Evolutionary conservation across 2,888 invertebrate species (phyloP), one percentile per base, ranked within the genome.

Genomic region (Prenolepis imparis): DNA sequence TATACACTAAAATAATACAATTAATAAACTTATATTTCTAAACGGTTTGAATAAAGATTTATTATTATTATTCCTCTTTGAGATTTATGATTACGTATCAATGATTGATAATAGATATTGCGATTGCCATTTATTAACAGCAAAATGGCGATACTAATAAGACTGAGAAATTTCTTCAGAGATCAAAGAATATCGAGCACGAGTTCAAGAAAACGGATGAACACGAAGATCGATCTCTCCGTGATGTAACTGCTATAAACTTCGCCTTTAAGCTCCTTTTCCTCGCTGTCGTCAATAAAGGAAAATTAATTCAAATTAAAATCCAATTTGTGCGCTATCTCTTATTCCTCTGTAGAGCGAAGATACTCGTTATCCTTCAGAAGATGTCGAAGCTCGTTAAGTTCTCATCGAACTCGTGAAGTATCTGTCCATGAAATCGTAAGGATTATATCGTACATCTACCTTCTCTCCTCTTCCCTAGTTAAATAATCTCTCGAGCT

Each of bases 291-390:
- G 72, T 84, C 86, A 83, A 84, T 88, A 88, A 89, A 87, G 86
- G 88, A 83, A 88, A 87, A 89, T 89, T 89, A 90, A 89, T 89
- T 89, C 88, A 89, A 88, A 89, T 89, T 89, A 90, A 90, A 89
- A 87, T 89, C 89, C 90, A 89, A 89, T 89, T 89, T 88, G 74
- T 85, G 41, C 82, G 85, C 75, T 84, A 87, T 87, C 87, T 83
- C 82, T 84, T 83, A 75, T 86, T 81, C 82, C 74, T 61, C 73
- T 52, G 68, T 85, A 67, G 67, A 82, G 83, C 64, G 59, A 83
- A 86, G 89, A 84, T 78, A 86, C 89, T 90, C 89, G 90, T 90
- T 90, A 88, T 84, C 86, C 88, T 88, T 86, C 84, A 75, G 85
- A 85, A 84, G 86, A 83, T 83, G 88, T 85, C 83, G 83, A 83